Percentiles rank a stretch among this genome's conserved stretches.
Evolutionary conservation across 2,113 vertebrate genomes (phyloP).

Genomic region (Notarius lentiginosus): DNA sequence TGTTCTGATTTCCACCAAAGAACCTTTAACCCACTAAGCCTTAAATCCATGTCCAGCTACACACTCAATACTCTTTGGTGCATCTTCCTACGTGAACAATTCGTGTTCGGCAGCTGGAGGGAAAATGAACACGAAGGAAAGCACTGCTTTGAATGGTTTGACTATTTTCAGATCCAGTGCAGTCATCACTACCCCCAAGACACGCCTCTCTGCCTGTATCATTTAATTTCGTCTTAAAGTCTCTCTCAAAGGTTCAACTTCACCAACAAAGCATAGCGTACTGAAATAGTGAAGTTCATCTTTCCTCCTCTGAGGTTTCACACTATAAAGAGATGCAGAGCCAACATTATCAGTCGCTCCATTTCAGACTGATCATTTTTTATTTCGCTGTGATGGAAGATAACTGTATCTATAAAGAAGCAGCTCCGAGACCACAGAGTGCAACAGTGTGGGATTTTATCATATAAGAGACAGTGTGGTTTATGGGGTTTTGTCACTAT

Average conservation of each 20-base stretch:
- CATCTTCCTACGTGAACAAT: not conserved
- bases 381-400: slow-evolving; percentile 36
- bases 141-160: not conserved
- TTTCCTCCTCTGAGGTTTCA: slow-evolving; percentile 11
- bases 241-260: slow-evolving; percentile 33
- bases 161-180: slow-evolving; percentile 27
- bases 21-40: not conserved
- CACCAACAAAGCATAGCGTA: slow-evolving; percentile 23
- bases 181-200: slow-evolving; percentile 38
- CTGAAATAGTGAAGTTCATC: slow-evolving; percentile 8
- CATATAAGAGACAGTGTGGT: slow-evolving; percentile 23
- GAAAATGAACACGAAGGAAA: slow-evolving; percentile 20
- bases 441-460: slow-evolving; percentile 27
- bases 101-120: not conserved
- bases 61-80: not conserved
- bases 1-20: not conserved
- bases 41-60: not conserved
- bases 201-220: slow-evolving; percentile 11
- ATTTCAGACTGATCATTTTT: slow-evolving; percentile 9
- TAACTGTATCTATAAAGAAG: slow-evolving; percentile 25
- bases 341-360: not conserved
- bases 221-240: slow-evolving; percentile 43
- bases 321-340: not conserved
- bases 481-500: slow-evolving; percentile 40
- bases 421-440: slow-evolving; percentile 22